phyloP scores from a whole-genome alignment of 2,113 vertebrate genomes.

The Myotis davidii region DNA sequence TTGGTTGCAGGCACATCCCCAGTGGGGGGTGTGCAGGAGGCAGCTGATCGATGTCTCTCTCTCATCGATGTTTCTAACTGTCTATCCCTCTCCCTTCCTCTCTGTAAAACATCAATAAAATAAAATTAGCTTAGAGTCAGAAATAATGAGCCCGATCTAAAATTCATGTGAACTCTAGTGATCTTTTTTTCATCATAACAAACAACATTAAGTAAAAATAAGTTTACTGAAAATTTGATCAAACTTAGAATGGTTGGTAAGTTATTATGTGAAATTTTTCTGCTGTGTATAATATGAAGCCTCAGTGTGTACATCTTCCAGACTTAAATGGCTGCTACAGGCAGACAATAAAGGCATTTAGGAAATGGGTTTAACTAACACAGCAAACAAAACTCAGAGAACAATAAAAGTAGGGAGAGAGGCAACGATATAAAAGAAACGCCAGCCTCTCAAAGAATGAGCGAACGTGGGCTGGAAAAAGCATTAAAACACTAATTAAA shows the following conservation, averaged over 20 bases:
- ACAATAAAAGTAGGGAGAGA: neutral
- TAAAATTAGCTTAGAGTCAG: neutral
- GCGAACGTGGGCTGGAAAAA: neutral
- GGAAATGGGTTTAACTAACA: neutral
- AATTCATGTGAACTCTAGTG: neutral
- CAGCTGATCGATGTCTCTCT: too few relatives aligned
- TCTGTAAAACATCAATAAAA: too few relatives aligned
- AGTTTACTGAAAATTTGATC: neutral
- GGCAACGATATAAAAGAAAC: neutral
- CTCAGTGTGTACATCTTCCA: neutral
- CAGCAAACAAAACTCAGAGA: neutral
- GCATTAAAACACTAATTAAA: neutral
- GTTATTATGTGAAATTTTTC: constrained; percentile 8
- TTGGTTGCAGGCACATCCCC: too few relatives aligned
- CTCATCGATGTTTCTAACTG: too few relatives aligned
- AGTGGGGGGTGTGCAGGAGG: too few relatives aligned
- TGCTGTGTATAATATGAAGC: constrained; percentile 2
- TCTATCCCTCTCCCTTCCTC: too few relatives aligned
- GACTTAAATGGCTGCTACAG: neutral
- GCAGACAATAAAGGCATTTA: neutral
- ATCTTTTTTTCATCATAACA: constrained; percentile 7
- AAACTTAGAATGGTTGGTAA: constrained; percentile 12
- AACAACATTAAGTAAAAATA: neutral
- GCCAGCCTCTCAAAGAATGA: neutral
- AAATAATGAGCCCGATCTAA: neutral